Evolutionary conservation across 1,140 invertebrate species (phyloP), one percentile per base, ranked within the genome.

Genomic region (Pseudobourletiella spinata): DNA sequence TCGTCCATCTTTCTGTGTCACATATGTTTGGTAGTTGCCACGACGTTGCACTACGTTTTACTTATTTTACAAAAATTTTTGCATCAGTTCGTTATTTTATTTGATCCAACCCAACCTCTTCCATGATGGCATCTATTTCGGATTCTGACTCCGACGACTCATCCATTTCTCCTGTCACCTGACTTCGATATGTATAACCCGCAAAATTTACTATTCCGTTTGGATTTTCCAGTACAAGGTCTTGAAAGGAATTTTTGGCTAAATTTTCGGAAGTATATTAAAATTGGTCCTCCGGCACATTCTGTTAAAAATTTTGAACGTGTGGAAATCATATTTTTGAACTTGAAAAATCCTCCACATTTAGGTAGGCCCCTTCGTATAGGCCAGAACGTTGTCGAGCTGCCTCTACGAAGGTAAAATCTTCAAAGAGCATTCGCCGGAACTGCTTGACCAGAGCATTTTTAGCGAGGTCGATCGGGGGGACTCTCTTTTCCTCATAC

Each of bases 201-300:
- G 66, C 63, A 30, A 65, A 60, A 28, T 68, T 68, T 11, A 68
- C 56, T 14, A 68, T 39, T n/a, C 46, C 66, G 11, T 65, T 32
- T 15, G 63, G 63, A 55, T 62, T 68, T n/a, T 46, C 43, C 20
- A 59, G 18, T 18, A 62, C 22, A 2, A 64, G 24, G 20, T 61
- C 26, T 14, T 50, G n/a, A 48, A 55, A 63, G 11, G 35, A 46
- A 28, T 54, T 22, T 16, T 35, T 54, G 1, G 59, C 64, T 61
- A 57, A 46, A 25, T 30, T 48, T 59, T 4, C 42, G 42, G 15
- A 57, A 35, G 22, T 46, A 16, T 57, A 20, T 42, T 20, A 16
- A 42, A 6, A 42, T 22, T 42, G 16, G 3, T 25, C 25, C n/a
- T 35, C 11, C n/a, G n/a, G n/a, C n/a, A n/a, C n/a, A n/a, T n/a